phyloP scores from a whole-genome alignment of 2,113 vertebrate genomes.

The Myotis lucifugus region DNA sequence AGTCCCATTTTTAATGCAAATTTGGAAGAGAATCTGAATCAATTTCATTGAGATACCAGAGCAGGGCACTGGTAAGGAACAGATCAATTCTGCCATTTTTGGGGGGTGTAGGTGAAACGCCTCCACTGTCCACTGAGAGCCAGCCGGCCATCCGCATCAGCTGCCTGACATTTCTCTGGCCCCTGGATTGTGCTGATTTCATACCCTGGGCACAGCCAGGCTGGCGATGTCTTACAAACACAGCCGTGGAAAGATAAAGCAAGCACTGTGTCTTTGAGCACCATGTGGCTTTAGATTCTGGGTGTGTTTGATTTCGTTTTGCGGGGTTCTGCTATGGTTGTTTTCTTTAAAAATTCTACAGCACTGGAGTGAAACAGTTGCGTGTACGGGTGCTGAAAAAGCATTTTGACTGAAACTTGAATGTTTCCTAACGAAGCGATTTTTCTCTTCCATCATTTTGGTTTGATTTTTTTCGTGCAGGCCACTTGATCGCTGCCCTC shows the following conservation, averaged over 20 bases:
- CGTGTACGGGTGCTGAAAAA: fast-evolving
- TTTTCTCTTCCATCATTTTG: neutral
- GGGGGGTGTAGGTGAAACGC: conserved; percentile 65
- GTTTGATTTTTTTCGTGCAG: neutral
- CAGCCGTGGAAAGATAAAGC: neutral
- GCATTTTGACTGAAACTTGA: fast-evolving
- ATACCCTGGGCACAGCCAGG: conserved; percentile 58
- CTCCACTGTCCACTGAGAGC: conserved; percentile 36
- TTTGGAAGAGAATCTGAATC: conserved; percentile 49
- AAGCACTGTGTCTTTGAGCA: neutral
- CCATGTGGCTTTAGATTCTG: neutral
- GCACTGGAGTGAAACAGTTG: fast-evolving
- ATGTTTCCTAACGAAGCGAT: neutral
- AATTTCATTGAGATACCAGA: conserved; percentile 59
- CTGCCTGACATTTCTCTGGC: conserved; percentile 63
- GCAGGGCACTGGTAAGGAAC: neutral
- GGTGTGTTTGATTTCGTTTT: neutral
- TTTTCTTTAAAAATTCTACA: neutral
- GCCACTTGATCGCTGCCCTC: fast-evolving
- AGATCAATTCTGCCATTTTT: conserved; percentile 51
- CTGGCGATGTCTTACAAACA: conserved; percentile 62
- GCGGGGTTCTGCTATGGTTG: neutral
- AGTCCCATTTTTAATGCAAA: conserved; percentile 15
- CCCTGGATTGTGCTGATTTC: conserved; percentile 55
- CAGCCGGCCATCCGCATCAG: conserved; percentile 43